Percentiles rank a stretch among this genome's conserved stretches.
Evolutionary conservation across 2,888 invertebrate species (phyloP).

Genomic region (Apotomis capreana): DNA sequence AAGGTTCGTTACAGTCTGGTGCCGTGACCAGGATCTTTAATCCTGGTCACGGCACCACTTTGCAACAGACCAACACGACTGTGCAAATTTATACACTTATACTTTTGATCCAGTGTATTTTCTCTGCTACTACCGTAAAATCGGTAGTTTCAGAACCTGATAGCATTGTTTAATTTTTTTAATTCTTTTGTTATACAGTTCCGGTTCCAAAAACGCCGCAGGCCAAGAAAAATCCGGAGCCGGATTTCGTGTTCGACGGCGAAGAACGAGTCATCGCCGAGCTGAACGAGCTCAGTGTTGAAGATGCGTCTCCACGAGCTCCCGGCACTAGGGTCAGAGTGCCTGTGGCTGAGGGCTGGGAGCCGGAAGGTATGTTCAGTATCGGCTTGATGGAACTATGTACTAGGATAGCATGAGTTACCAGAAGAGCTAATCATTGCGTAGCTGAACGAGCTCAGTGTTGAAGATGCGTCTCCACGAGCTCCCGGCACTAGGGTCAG

Average conservation of each 20-base stretch:
- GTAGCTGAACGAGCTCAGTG: conserved; percentile 57
- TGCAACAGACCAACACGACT: too few species aligned
- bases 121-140: too few species aligned
- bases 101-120: too few species aligned
- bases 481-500: background rate
- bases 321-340: conserved; percentile 1
- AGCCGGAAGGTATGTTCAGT: background rate
- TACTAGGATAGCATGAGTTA: background rate
- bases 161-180: background rate
- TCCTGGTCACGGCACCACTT: too few species aligned
- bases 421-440: background rate
- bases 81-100: too few species aligned
- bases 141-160: too few species aligned
- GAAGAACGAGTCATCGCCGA: conserved; percentile 72
- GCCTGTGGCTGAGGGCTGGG: conserved; percentile 45
- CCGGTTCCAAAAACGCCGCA: conserved; percentile 44
- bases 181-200: background rate
- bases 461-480: conserved; percentile 56
- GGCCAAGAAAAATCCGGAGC: conserved; percentile 53
- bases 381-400: background rate
- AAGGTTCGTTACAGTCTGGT: too few species aligned
- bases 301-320: conserved; percentile 52
- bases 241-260: conserved; percentile 74
- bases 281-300: conserved; percentile 63
- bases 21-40: too few species aligned